Conservation (phyloP, 2,797 vertebrate species). For the Myotis myotis region DNA sequence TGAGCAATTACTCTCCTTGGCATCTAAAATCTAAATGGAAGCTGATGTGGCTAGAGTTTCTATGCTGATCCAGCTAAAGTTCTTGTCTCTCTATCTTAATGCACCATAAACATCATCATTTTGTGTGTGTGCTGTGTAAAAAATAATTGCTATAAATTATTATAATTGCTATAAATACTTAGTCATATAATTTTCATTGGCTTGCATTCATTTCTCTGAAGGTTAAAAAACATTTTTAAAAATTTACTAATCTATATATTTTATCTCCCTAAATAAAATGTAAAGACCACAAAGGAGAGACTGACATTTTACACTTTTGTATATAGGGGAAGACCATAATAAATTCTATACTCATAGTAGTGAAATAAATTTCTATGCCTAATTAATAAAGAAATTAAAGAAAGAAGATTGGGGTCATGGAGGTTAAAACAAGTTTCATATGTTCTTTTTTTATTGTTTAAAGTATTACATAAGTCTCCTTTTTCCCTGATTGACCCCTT, state of each 20-base stretch:
- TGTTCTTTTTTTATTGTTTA: background rate
- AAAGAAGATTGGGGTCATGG: background rate
- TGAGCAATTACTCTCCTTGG: background rate
- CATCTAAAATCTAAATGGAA: background rate
- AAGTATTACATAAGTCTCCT: too few relatives aligned
- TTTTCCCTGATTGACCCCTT: too few relatives aligned
- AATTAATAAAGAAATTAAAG: background rate
- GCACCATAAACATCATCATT: background rate
- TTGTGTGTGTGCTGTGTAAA: background rate
- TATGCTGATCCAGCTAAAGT: background rate
- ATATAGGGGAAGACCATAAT: background rate
- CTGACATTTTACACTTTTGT: background rate
- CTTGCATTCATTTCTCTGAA: background rate
- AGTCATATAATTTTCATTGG: background rate
- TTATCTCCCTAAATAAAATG: background rate
- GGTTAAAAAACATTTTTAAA: background rate
- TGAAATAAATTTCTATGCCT: background rate
- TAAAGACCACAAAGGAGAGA: background rate
- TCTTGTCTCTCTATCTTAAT: background rate
- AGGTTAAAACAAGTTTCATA: background rate
- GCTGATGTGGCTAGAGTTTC: background rate
- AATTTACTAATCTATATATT: background rate
- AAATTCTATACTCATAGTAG: background rate
- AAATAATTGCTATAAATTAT: too few relatives aligned
- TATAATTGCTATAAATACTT: background rate